phyloP scores from a whole-genome alignment of 2,888 invertebrate genomes.

The Pristionchus mayeri region DNA sequence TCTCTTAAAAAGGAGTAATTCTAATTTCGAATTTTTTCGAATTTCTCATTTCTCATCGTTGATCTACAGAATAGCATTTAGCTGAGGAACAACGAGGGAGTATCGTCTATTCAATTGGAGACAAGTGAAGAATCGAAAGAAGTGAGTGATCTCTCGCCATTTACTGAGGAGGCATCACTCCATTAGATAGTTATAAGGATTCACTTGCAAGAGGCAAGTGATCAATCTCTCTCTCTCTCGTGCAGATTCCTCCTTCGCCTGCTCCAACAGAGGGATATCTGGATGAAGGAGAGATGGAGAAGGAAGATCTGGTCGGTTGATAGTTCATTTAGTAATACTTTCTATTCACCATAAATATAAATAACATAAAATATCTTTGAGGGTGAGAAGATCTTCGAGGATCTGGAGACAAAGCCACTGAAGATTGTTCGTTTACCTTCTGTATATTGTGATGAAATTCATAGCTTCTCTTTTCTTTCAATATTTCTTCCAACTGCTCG shows the following conservation, averaged over 20 bases:
- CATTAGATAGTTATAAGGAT: too few species aligned
- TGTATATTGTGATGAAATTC: not conserved
- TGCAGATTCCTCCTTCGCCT: not conserved
- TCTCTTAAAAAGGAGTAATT: too few species aligned
- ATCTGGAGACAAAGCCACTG: not conserved
- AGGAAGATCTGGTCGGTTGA: not conserved
- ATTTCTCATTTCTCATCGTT: too few species aligned
- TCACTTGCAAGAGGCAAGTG: too few species aligned
- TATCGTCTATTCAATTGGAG: too few species aligned
- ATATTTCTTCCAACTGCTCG: too few species aligned
- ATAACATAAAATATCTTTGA: not conserved
- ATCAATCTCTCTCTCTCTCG: too few species aligned
- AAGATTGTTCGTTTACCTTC: not conserved
- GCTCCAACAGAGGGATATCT: not conserved
- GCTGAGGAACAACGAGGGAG: too few species aligned
- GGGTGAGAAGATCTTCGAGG: not conserved
- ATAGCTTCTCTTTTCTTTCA: not conserved
- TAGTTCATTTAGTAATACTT: not conserved
- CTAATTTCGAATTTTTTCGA: not conserved
- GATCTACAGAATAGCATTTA: too few species aligned
- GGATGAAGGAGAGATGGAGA: not conserved
- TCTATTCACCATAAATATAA: not conserved
- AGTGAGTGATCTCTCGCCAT: too few species aligned
- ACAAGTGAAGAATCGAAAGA: too few species aligned
- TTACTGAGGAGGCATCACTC: too few species aligned